Evolutionary conservation across 2,888 invertebrate species (phyloP).

Genomic region (Scaptomyza caliginosa): DNA sequence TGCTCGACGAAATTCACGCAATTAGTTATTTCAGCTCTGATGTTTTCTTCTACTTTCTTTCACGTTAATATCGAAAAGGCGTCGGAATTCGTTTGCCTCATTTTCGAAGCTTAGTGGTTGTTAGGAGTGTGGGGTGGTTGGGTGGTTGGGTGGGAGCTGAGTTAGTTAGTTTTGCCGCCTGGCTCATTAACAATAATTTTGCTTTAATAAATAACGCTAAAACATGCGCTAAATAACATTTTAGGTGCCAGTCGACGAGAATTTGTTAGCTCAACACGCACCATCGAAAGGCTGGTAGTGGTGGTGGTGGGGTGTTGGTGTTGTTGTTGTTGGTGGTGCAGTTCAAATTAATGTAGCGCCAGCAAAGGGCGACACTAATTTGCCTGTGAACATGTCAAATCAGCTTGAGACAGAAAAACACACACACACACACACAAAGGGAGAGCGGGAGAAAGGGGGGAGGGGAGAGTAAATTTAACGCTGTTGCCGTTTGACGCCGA

Average conservation of each 20-base stretch:
- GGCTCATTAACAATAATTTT: conserved; percentile 80
- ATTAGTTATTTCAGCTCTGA: conserved; percentile 57
- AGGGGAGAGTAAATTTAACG: conserved; percentile 62
- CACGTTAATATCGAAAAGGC: conserved; percentile 70
- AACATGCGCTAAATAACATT: conserved; percentile 80
- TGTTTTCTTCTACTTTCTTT: neutral
- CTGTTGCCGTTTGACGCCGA: too few relatives aligned
- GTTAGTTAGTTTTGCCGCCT: conserved; percentile 5
- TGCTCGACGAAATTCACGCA: conserved; percentile 65
- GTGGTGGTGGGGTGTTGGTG: conserved; percentile 3
- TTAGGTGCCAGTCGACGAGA: conserved; percentile 58
- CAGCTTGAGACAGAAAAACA: too few relatives aligned
- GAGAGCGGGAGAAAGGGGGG: conserved; percentile 14
- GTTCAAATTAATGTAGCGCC: conserved; percentile 73
- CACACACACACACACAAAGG: too few relatives aligned
- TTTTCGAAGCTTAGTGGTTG: conserved; percentile 3
- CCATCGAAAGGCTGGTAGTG: neutral
- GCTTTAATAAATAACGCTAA: conserved; percentile 78
- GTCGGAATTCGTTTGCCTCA: conserved; percentile 54
- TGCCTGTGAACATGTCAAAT: conserved; percentile 81
- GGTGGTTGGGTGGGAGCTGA: neutral
- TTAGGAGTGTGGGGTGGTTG: neutral
- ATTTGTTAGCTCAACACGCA: conserved; percentile 67
- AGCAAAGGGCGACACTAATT: conserved; percentile 76
- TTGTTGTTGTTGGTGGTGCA: conserved; percentile 4